Conservation (phyloP, 2,888 invertebrate species). For the Lordiphosa andalusiaca region DNA sequence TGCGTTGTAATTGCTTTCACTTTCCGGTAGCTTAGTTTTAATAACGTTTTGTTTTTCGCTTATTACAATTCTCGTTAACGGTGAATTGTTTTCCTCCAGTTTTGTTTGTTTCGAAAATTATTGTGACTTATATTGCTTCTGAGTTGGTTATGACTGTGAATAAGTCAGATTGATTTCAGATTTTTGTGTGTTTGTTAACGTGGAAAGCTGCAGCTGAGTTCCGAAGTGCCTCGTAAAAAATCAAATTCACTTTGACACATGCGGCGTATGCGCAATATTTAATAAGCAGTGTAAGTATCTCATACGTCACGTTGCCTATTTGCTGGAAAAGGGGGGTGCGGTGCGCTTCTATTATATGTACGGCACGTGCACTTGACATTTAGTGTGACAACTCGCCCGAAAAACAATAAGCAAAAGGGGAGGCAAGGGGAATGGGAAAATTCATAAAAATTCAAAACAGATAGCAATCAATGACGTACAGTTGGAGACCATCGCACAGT, state of each 20-base stretch:
- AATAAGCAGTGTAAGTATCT: slow-evolving; percentile 60
- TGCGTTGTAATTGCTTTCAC: slow-evolving; percentile 16
- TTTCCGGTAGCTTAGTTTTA: slow-evolving; percentile 8
- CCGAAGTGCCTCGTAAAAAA: slow-evolving; percentile 44
- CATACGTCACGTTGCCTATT: slow-evolving; percentile 64
- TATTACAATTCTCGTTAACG: too few species aligned
- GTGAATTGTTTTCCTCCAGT: slow-evolving; percentile 7
- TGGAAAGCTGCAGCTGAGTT: slow-evolving; percentile 45
- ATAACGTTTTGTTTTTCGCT: background rate
- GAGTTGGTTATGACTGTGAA: slow-evolving; percentile 22
- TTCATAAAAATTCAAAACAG: slow-evolving; percentile 63
- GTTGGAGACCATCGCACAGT: slow-evolving; percentile 20
- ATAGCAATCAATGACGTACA: slow-evolving; percentile 57
- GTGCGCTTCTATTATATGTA: slow-evolving; percentile 24
- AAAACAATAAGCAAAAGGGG: slow-evolving; percentile 32
- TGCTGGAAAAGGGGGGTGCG: slow-evolving; percentile 11
- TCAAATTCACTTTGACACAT: slow-evolving; percentile 47
- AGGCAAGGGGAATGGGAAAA: slow-evolving; percentile 2
- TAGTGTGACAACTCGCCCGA: slow-evolving; percentile 52
- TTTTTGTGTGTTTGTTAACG: slow-evolving; percentile 18
- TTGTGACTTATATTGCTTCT: slow-evolving; percentile 58
- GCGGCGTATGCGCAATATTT: slow-evolving; percentile 62
- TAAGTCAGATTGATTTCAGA: slow-evolving; percentile 23
- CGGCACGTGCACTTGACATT: slow-evolving; percentile 72
- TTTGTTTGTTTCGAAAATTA: slow-evolving; percentile 38